phyloP scores from a whole-genome alignment of 2,797 vertebrate species.

The Pseudochirops cupreus region DNA sequence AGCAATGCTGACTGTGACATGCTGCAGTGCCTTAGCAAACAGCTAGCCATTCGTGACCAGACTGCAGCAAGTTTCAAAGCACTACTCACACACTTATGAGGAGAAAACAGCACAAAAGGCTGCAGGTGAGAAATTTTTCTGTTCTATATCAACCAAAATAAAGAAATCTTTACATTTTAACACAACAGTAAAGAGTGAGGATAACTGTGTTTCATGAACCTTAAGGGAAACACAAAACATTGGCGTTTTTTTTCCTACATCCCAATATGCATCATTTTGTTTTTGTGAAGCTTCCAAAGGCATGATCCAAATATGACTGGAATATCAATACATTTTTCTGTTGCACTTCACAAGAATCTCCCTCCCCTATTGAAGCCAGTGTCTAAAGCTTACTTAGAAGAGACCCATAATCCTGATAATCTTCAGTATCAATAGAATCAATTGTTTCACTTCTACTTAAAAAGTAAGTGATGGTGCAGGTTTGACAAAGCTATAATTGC shows the following conservation, averaged over 20 bases:
- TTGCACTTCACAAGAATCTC: conserved; percentile 1
- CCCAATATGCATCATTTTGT: background rate
- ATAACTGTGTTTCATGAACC: background rate
- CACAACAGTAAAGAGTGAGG: background rate
- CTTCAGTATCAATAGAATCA: conserved; percentile 5
- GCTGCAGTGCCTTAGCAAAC: conserved; percentile 58
- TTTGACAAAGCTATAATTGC: background rate
- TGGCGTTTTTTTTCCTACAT: background rate
- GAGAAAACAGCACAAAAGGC: conserved; percentile 4
- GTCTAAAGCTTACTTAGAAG: background rate
- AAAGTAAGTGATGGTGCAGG: conserved; percentile 25
- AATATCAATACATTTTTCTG: conserved; percentile 3
- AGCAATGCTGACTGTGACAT: conserved; percentile 33
- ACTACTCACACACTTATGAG: background rate
- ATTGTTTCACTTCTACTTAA: conserved; percentile 11
- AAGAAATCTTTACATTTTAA: background rate
- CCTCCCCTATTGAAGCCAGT: background rate
- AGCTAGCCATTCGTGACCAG: background rate
- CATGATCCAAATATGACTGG: background rate
- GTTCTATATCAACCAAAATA: background rate
- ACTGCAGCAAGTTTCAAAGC: accelerated
- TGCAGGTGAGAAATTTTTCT: background rate
- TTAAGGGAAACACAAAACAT: background rate
- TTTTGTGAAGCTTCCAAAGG: background rate
- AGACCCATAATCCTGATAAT: conserved; percentile 16